These are phyloP conservation scores for Tenebrio molitor DNA, from an alignment of 1,140 invertebrate species.

Conservation along the genomic window DNA sequence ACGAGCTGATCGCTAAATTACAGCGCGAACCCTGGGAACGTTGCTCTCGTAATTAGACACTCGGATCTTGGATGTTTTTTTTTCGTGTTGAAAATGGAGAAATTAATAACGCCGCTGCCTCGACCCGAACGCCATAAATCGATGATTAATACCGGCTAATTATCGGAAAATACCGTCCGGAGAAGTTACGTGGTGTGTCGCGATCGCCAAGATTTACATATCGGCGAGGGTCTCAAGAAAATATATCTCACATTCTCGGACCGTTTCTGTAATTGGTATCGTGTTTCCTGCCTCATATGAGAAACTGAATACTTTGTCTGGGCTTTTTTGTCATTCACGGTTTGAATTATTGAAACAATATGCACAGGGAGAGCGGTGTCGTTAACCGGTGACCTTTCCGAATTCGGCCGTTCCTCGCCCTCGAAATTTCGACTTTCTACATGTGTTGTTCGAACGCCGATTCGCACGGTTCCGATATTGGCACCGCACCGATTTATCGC, in stretches of 20 bases:
- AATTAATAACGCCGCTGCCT: constrained; percentile 13
- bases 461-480: constrained; percentile 4
- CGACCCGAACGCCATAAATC: constrained; percentile 9
- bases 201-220: neutral
- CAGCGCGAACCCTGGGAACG: constrained; percentile 40
- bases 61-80: constrained; percentile 12
- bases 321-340: constrained; percentile 1
- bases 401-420: constrained; percentile 11
- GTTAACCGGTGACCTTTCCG: constrained; percentile 25
- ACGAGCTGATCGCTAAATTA: constrained; percentile 44
- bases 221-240: neutral
- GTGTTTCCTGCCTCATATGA: constrained; percentile 22
- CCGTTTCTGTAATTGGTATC: constrained; percentile 15
- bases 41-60: constrained; percentile 45
- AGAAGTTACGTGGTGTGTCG: constrained; percentile 11
- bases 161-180: constrained; percentile 4
- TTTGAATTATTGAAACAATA: constrained; percentile 2
- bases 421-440: constrained; percentile 28
- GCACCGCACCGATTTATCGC: neutral
- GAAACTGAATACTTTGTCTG: constrained; percentile 10
- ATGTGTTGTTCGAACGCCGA: constrained; percentile 8
- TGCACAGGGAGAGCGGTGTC: constrained; percentile 16
- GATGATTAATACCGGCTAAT: constrained; percentile 23
- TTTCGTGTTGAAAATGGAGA: constrained; percentile 15
- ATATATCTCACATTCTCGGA: constrained; percentile 11